Base-by-base conservation (phyloP, 1,140 invertebrate genomes). In the Drosophila oshimai region DNA sequence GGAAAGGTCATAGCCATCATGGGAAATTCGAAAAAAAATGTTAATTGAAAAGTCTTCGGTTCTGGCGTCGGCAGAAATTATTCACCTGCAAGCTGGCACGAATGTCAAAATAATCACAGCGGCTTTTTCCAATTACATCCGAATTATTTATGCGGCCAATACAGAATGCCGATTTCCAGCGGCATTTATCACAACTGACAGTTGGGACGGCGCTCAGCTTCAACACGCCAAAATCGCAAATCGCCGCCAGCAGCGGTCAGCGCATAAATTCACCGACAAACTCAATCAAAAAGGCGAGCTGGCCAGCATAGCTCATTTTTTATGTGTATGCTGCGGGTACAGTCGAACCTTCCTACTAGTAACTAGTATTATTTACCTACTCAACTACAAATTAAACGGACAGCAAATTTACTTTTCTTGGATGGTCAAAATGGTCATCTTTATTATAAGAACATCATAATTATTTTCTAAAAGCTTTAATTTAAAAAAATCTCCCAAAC, bases 251-350 rank as follows among this genome's bases (percentile, higher is more conserved):
- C 68, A 72, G 42, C 17, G 74, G 53, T 65, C 36, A 50, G 51
- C 62, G 69, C 69, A 83, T 61, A 74, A 83, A 83, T 74, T 78
- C 58, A 50, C 79, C 69, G 51, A 72, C 79, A 74, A 79, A 84
- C 57, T 80, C 55, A 58, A 86, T 74, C 57, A 72, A 72, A 54
- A 73, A 62, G 47, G 41, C 41, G 33, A 58, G 18, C 57, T 62
- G 39, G 58, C 61, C 57, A 28, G 26, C 41, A 57, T 47, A 31
- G 34, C 55, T 65, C 22, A 65, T 47, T 62, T 65, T 65, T 62
- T 64, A 65, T 20, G 6, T 31, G 7, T 47, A 15, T 37, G 33
- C 22, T 9, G 15, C 22, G 13, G 18, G 13, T 58, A 62, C 58
- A 62, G 58, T 41, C 2, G 0, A 44, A 12, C n/a, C 41, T 20